Evolutionary conservation across 1,140 invertebrate species (phyloP), one percentile per base, ranked within the genome.

Genomic region (Anastatus disparis): DNA sequence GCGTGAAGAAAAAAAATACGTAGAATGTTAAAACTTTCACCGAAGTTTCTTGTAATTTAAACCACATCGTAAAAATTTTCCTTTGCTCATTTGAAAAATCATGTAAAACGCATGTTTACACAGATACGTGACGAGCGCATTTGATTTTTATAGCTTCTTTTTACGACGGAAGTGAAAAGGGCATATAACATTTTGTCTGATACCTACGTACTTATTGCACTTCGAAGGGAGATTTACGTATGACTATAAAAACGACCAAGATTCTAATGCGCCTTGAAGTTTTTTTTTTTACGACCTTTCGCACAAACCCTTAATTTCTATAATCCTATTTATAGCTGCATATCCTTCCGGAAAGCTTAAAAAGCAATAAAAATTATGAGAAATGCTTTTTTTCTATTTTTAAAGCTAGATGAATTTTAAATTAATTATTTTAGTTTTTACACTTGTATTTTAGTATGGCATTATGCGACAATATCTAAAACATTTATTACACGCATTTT

Each of bases 261-360:
- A 62, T 48, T 35, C 9, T 48, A 31, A 62, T 44, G 22, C 59
- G 17, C 42, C 59, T 31, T 4, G 26, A 29, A 46, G 38, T 61
- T 61, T n/a, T n/a, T 35, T 6, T 35, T 35, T 35, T 62, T 62
- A 62, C 44, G 59, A 31, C 20, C 59, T 12, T 35, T 17, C 24
- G 17, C 35, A 20, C 31, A 8, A 3, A 40, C 17, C 17, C 17
- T 31, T 48, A 31, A 20, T 38, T 31, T 44, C 58, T 12, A 29
- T 24, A 24, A 61, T 61, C 56, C 56, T 35, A 44, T 27, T 61
- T 61, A 61, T 13, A 6, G 31, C 22, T 22, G 17, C 29, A 24
- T 13, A 40, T 61, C 40, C 58, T n/a, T 44, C 24, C 1, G 13
- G 17, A n/a, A n/a, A 4, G n/a, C n/a, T 40, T 31, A 20, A 40